Conservation (phyloP, 2,888 invertebrate genomes). For the Cacoxenus indagator region DNA sequence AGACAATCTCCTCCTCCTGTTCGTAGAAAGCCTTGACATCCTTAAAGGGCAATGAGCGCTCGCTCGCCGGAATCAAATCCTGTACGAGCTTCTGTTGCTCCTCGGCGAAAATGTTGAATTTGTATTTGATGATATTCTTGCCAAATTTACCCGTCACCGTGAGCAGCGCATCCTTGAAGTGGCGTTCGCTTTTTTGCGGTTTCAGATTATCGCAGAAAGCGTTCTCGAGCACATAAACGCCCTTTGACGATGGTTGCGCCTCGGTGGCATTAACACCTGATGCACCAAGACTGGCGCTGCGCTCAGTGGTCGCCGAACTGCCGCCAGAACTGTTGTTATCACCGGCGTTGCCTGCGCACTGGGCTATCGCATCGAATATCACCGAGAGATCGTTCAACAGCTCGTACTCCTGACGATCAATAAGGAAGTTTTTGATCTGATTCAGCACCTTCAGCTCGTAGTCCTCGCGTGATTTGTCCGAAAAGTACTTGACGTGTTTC, state of each 20-base stretch:
- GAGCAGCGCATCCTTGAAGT: constrained; percentile 68
- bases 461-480: constrained; percentile 69
- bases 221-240: constrained; percentile 68
- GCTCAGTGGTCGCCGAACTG: constrained; percentile 63
- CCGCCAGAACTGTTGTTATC: constrained; percentile 69
- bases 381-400: constrained; percentile 69
- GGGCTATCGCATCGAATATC: constrained; percentile 69
- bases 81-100: constrained; percentile 67
- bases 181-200: constrained; percentile 56
- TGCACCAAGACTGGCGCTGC: constrained; percentile 49
- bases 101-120: constrained; percentile 70
- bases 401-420: constrained; percentile 67
- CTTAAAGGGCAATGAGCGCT: constrained; percentile 67
- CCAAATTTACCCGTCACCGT: constrained; percentile 71
- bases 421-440: constrained; percentile 66
- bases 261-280: constrained; percentile 13
- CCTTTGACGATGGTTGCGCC: constrained; percentile 40
- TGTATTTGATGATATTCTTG: constrained; percentile 70
- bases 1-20: constrained; percentile 65
- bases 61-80: constrained; percentile 66
- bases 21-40: constrained; percentile 67
- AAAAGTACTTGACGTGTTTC: constrained; percentile 69
- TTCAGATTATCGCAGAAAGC: constrained; percentile 70
- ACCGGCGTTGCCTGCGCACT: constrained; percentile 60
- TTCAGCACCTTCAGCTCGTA: constrained; percentile 66